Conservation (phyloP, 2,113 vertebrate genomes). For the Neoarius graeffei region DNA sequence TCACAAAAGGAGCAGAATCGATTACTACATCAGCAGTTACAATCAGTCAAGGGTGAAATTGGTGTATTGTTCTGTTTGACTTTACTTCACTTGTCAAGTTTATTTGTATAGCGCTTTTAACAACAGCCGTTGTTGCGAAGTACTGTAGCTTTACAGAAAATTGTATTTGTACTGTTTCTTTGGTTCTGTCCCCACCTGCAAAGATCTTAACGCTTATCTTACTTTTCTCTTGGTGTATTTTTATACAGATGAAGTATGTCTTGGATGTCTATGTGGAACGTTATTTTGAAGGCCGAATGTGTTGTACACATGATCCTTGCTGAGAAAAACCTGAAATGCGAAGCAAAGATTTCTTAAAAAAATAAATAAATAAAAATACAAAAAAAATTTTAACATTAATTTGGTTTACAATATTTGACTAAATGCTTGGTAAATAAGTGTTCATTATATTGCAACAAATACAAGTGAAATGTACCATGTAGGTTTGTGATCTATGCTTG, state of each 20-base stretch:
- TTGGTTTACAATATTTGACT: background rate
- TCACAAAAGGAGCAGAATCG: slow-evolving; percentile 20
- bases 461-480: too few relatives aligned
- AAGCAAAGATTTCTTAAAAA: background rate
- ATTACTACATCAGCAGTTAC: slow-evolving; percentile 32
- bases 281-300: background rate
- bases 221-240: background rate
- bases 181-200: background rate
- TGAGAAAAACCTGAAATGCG: background rate
- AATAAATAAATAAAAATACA: too few relatives aligned
- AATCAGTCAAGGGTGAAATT: slow-evolving; percentile 51
- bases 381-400: too few relatives aligned
- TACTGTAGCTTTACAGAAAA: too few relatives aligned
- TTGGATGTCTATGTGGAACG: background rate
- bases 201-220: background rate
- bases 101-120: too few relatives aligned
- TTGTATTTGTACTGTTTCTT: background rate
- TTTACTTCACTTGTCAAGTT: background rate
- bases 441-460: too few relatives aligned
- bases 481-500: background rate
- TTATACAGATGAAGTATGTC: background rate
- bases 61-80: slow-evolving; percentile 18
- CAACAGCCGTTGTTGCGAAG: too few relatives aligned
- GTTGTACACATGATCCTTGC: background rate
- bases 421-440: background rate